Evolutionary conservation across 2,888 invertebrate species (phyloP).

Genomic region (Limnephilus auricula): DNA sequence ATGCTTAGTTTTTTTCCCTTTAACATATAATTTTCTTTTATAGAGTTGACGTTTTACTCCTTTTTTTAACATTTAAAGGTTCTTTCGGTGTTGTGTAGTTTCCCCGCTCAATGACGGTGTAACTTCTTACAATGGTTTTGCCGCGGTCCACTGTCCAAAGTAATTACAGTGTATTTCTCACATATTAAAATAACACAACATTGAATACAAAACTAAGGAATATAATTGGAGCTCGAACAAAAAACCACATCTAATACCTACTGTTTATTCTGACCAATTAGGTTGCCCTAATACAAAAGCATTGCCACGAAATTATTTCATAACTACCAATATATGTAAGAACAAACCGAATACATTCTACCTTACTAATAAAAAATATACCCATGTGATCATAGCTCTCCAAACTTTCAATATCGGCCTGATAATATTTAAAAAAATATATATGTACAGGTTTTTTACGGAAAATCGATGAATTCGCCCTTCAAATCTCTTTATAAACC

Average conservation of each 20-base stretch:
- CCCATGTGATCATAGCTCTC: background rate
- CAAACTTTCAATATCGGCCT: background rate
- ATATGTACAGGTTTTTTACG: too few species aligned
- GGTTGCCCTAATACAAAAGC: slow-evolving; percentile 53
- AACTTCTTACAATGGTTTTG: slow-evolving; percentile 44
- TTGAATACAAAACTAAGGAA: slow-evolving; percentile 46
- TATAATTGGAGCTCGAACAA: slow-evolving; percentile 48
- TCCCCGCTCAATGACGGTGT: slow-evolving; percentile 39
- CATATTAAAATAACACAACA: slow-evolving; percentile 61
- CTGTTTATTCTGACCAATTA: slow-evolving; percentile 65
- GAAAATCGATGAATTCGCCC: too few species aligned
- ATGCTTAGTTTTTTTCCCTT: background rate
- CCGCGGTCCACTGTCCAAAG: background rate
- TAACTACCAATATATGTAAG: slow-evolving; percentile 52
- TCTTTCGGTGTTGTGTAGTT: background rate
- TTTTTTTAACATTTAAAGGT: background rate
- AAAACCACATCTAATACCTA: slow-evolving; percentile 38
- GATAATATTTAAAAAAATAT: too few species aligned
- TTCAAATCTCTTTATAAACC: too few species aligned
- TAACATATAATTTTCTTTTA: background rate
- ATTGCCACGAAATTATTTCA: slow-evolving; percentile 44
- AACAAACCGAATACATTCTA: slow-evolving; percentile 25
- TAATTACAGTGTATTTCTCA: slow-evolving; percentile 63
- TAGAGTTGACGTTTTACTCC: background rate
- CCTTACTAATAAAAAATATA: slow-evolving; percentile 27